A percentile compares a stretch with the other conserved stretches of the same genome.
These are phyloP conservation scores for Acanthosepion esculentum DNA, from an alignment of 2,888 invertebrate species.

Conservation along the genomic window DNA sequence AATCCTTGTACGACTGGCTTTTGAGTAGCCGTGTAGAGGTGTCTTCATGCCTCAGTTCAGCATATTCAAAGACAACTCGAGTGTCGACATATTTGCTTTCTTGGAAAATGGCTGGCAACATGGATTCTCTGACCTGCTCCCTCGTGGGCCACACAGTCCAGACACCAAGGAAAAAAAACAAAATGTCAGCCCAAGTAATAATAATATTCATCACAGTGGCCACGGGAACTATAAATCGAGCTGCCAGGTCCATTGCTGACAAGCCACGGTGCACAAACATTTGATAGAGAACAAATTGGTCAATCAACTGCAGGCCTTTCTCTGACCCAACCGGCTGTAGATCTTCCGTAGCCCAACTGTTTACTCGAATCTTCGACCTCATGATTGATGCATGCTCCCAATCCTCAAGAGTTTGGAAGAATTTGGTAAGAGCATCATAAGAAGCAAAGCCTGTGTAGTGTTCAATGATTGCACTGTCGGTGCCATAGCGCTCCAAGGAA, in stretches of 20 bases:
- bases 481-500: slow-evolving; percentile 34
- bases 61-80: slow-evolving; percentile 1
- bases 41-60: background rate
- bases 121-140: background rate
- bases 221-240: background rate
- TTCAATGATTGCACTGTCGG: background rate
- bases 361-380: slow-evolving; percentile 38
- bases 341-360: background rate
- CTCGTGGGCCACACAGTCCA: background rate
- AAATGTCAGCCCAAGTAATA: slow-evolving; percentile 37
- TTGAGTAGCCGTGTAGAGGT: background rate
- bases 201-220: slow-evolving; percentile 25
- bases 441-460: slow-evolving; percentile 39
- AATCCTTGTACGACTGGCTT: slow-evolving; percentile 39
- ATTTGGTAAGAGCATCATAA: background rate
- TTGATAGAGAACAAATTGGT: slow-evolving; percentile 35
- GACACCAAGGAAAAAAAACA: slow-evolving; percentile 16
- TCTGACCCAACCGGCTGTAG: slow-evolving; percentile 37
- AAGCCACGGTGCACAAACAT: slow-evolving; percentile 34
- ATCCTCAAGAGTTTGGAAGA: slow-evolving; percentile 38
- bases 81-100: background rate
- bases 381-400: slow-evolving; percentile 45
- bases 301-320: slow-evolving; percentile 39
- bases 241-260: slow-evolving; percentile 15
- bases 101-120: slow-evolving; percentile 24